phyloP scores from a whole-genome alignment of 2,888 invertebrate species.

The Sacculina carcini region DNA sequence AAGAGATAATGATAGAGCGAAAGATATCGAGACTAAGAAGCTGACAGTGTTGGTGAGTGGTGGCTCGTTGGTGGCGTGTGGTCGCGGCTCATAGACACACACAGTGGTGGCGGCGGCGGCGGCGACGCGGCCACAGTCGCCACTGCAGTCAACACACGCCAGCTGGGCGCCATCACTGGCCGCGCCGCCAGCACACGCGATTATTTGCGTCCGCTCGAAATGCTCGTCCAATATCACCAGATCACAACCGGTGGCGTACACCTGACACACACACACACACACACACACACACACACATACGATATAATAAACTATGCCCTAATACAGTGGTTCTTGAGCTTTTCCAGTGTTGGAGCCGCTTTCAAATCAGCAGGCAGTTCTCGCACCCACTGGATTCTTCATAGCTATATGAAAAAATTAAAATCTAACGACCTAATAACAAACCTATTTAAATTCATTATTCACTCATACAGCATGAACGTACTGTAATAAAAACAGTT shows the following conservation, averaged over 20 bases:
- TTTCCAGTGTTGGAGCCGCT: too few species aligned
- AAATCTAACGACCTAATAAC: background rate
- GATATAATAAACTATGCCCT: too few species aligned
- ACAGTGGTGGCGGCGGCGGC: slow-evolving; percentile 90
- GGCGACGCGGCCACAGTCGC: slow-evolving; percentile 95
- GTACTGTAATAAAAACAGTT: too few species aligned
- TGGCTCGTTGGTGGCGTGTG: too few species aligned
- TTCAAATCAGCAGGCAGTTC: too few species aligned
- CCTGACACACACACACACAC: slow-evolving; percentile 32
- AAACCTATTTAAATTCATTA: background rate
- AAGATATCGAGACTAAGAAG: too few species aligned
- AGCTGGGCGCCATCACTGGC: slow-evolving; percentile 85
- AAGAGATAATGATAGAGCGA: too few species aligned
- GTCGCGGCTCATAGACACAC: slow-evolving; percentile 91
- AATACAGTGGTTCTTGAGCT: too few species aligned
- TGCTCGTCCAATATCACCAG: slow-evolving; percentile 90
- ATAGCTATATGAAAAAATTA: too few species aligned
- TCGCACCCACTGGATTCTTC: too few species aligned
- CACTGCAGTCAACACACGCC: slow-evolving; percentile 86
- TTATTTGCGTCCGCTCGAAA: slow-evolving; percentile 92
- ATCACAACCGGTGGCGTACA: slow-evolving; percentile 96
- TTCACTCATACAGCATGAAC: too few species aligned
- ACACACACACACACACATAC: background rate
- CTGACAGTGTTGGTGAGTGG: too few species aligned
- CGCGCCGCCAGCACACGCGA: slow-evolving; percentile 89